Evolutionary conservation across 2,888 invertebrate genomes (phyloP), one percentile per base, ranked within the genome.

Genomic region (Prosapia bicincta): DNA sequence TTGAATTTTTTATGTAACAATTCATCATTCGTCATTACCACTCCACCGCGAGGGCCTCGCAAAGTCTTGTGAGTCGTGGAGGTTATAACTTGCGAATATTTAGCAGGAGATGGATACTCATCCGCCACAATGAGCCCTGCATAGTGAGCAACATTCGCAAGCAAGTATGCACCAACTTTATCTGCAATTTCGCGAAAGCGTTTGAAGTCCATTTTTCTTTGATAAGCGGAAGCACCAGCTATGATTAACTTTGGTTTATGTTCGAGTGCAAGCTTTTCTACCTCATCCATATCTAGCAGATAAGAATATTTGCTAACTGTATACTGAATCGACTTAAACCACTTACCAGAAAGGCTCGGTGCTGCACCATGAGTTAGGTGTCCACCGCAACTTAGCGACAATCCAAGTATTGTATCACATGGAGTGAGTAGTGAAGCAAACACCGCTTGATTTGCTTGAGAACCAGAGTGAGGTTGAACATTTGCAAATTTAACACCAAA

Each of bases 51-150:
- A 15, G 70, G 70, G n/a, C 70, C 70, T 5, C 6, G 6, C n/a
- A 70, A 30, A n/a, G 70, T 70, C 25, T 70, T 70, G 70, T 70
- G 70, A n/a, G 32, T 32, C 6, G 70, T 70, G n/a, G 70, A 7
- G 3, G 70, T 30, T 25, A 32, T 20, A 3, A 70, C 38, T 6
- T 70, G 20, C 5, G 70, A 3, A 7, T n/a, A 5, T 3, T 3
- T 3, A 3, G 30, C 70, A 6, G 70, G 70, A 10, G 3, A 7
- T 20, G 70, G 70, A 25, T 70, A 32, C 20, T 38, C 30, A n/a
- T 20, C 70, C 3, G 70, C 70, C 6, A 30, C 70, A n/a, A 70
- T 25, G 6, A 70, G 70, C 15, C 70, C 70, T n/a, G 70, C 70
- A 7, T 38, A 3, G 30, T 70, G 70, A 7, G 70, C 70, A 30